Evolutionary conservation across 2,888 invertebrate genomes (phyloP), one percentile per base, ranked within the genome.

Genomic region (Escarpia spicata): DNA sequence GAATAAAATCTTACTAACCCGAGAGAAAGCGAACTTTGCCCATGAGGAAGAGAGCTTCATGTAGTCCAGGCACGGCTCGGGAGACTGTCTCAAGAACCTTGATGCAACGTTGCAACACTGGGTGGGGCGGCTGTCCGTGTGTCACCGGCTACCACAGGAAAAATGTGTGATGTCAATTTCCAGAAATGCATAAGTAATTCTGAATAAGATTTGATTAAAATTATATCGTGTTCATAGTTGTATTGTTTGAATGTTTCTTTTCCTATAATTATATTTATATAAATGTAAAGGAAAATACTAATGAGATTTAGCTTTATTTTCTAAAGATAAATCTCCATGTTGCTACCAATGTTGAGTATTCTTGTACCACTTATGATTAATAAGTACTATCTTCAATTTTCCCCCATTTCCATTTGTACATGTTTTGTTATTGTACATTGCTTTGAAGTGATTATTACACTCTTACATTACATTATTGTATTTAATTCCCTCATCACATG

Each of bases 1-100:
- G 52, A 52, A 52, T 52, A 52, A 52, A 52, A 52, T 52, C 9
- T 52, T 52, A 75, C 75, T 75, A 75, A 95, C 96, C 96, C 95
- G 97, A 97, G 26, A 98, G 97, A 96, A 98, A 98, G 95, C 98
- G 98, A 37, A 98, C 97, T 96, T 98, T 98, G 0, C 98, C 98
- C 94, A 98, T 96, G 93, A 98, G 97, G 96, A 97, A 98, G 91
- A 96, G 95, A 3, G 96, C 97, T 94, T 97, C 96, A 89, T 97
- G 97, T 92, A 98, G 97, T 0, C 98, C 98, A 0, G 99, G 99
- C 95, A 98, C 98, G 10, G 98, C 98, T 93, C 98, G 97, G 15
- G 97, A 97, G 43, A 99, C 97, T 19, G 97, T 97, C 94, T 98
- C 98, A 45, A 99, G 97, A 92, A 98, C 97, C 94, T 97, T 97